These are phyloP conservation scores for Caenorhabditis japonica DNA, from an alignment of 2,888 invertebrate genomes.

Conservation along the genomic window DNA sequence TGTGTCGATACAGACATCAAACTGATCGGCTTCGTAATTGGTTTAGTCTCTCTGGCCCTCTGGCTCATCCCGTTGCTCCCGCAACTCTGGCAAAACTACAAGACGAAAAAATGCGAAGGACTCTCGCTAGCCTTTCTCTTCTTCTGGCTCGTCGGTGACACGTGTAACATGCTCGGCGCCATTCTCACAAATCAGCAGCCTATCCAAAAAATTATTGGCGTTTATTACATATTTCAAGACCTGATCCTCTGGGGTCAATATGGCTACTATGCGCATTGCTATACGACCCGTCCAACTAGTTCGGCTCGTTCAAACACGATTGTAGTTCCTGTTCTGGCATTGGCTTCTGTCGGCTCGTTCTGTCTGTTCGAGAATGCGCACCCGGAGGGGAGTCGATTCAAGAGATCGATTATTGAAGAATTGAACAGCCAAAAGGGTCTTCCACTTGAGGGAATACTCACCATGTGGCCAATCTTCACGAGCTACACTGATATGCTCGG, in stretches of 20 bases:
- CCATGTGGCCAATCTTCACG: constrained; percentile 73
- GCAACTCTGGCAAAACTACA: constrained; percentile 76
- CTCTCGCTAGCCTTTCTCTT: constrained; percentile 78
- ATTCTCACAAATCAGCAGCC: constrained; percentile 78
- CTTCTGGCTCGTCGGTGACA: constrained; percentile 78
- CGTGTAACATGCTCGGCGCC: constrained; percentile 78
- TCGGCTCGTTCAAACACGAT: constrained; percentile 53
- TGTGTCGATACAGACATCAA: constrained; percentile 77
- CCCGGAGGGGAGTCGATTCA: constrained; percentile 9
- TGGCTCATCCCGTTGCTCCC: constrained; percentile 76
- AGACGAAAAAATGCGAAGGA: constrained; percentile 77
- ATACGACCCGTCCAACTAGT: neutral
- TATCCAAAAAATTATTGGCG: constrained; percentile 76
- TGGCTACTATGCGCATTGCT: constrained; percentile 67
- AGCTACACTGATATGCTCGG: constrained; percentile 73
- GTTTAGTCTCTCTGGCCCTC: constrained; percentile 68
- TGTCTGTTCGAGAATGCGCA: constrained; percentile 19
- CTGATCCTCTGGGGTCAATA: constrained; percentile 72
- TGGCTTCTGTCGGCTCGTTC: constrained; percentile 60
- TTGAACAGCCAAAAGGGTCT: constrained; percentile 26
- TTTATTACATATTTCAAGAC: constrained; percentile 76
- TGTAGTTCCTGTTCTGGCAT: constrained; percentile 66
- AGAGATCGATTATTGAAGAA: constrained; percentile 27
- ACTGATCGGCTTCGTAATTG: constrained; percentile 81
- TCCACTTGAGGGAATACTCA: constrained; percentile 44